Evolutionary conservation across 2,888 invertebrate species (phyloP).

Genomic region (Matsumyia berberina): DNA sequence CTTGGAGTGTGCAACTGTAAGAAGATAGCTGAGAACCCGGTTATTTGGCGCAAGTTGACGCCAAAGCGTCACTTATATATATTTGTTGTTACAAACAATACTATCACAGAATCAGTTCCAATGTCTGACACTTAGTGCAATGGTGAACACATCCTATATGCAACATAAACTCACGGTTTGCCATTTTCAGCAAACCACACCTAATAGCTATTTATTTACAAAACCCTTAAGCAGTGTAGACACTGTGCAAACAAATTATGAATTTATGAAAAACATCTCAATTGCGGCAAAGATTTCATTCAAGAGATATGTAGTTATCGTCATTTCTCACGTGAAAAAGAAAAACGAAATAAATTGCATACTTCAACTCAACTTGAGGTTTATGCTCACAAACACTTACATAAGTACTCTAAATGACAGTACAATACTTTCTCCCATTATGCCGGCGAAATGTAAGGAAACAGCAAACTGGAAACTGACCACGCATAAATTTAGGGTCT

Average conservation of each 20-base stretch:
- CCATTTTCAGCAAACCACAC: neutral
- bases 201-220: neutral
- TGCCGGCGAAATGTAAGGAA: neutral
- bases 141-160: slow-evolving; percentile 1
- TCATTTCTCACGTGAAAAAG: slow-evolving; percentile 19
- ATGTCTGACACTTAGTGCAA: too few relatives aligned
- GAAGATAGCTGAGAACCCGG: too few relatives aligned
- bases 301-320: slow-evolving; percentile 11
- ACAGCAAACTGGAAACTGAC: slow-evolving; percentile 37
- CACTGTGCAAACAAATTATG: neutral
- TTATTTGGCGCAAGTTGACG: too few relatives aligned
- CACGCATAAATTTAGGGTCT: slow-evolving; percentile 47
- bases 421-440: slow-evolving; percentile 61
- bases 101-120: too few relatives aligned
- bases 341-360: neutral
- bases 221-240: neutral
- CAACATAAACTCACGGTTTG: slow-evolving; percentile 1
- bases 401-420: slow-evolving; percentile 45
- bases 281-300: slow-evolving; percentile 47
- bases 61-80: too few relatives aligned
- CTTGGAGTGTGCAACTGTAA: too few relatives aligned
- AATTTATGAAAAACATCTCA: neutral
- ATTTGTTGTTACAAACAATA: too few relatives aligned
- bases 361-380: slow-evolving; percentile 44
- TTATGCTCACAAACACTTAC: slow-evolving; percentile 34